Evolutionary conservation across 1,140 invertebrate genomes (phyloP).

Genomic region (Adoxophyes honmai): DNA sequence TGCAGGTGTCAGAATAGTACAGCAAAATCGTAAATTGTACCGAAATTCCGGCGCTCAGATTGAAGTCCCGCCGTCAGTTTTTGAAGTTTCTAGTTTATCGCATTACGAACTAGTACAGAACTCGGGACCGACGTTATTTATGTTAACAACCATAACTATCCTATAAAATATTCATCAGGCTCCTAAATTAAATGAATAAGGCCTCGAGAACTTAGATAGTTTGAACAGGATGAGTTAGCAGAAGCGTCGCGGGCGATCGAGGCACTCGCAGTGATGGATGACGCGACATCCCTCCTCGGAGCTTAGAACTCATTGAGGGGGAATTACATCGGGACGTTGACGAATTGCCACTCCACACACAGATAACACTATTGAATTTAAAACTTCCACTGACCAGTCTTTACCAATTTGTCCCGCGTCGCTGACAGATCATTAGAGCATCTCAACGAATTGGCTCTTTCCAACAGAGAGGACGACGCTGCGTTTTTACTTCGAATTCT

Average conservation of each 20-base stretch:
- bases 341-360: slow-evolving; percentile 17
- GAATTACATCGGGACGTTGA: slow-evolving; percentile 18
- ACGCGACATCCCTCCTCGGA: slow-evolving; percentile 9
- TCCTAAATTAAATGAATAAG: slow-evolving; percentile 13
- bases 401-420: slow-evolving; percentile 1
- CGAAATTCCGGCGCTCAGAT: too few species aligned
- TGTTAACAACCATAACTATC: slow-evolving; percentile 3
- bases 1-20: too few species aligned
- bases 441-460: not conserved
- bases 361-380: slow-evolving; percentile 16
- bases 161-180: slow-evolving; percentile 9
- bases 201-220: slow-evolving; percentile 14
- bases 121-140: not conserved
- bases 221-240: slow-evolving; percentile 16
- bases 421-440: slow-evolving; percentile 10
- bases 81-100: not conserved
- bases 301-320: slow-evolving; percentile 18
- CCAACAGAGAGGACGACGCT: not conserved
- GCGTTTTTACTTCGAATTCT: not conserved
- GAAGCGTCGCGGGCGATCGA: slow-evolving; percentile 9
- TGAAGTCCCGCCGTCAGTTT: not conserved
- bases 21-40: too few species aligned
- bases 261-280: slow-evolving; percentile 15
- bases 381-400: slow-evolving; percentile 16
- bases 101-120: not conserved